Evolutionary conservation across 1,140 invertebrate genomes (phyloP).

Genomic region (Belonocnema kinseyi): DNA sequence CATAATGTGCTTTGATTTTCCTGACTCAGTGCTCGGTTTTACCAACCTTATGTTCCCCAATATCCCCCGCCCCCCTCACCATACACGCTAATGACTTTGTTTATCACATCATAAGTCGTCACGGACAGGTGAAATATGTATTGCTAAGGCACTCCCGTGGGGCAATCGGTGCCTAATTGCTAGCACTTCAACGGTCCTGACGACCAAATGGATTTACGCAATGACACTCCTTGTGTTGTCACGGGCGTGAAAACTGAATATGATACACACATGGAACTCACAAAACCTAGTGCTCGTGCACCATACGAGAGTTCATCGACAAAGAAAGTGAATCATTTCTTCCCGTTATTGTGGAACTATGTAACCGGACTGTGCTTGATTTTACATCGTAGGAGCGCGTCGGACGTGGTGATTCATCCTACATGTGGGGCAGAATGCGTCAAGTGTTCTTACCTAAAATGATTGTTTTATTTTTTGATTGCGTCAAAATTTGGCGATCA

Average conservation of each 20-base stretch:
- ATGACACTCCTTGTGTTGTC: neutral
- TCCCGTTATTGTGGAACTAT: neutral
- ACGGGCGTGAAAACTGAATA: constrained; percentile 13
- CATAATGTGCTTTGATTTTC: constrained; percentile 67
- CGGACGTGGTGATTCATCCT: too few species aligned
- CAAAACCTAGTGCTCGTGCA: constrained; percentile 8
- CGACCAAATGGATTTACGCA: constrained; percentile 35
- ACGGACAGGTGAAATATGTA: constrained; percentile 63
- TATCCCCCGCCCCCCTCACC: constrained; percentile 45
- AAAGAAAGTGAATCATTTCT: constrained; percentile 41
- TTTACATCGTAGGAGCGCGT: neutral
- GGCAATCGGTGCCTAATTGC: constrained; percentile 38
- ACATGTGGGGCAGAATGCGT: too few species aligned
- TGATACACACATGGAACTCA: neutral
- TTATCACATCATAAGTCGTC: constrained; percentile 67
- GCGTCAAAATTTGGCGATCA: too few species aligned
- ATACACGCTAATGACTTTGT: constrained; percentile 69
- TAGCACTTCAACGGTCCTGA: constrained; percentile 20
- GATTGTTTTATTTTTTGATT: too few species aligned
- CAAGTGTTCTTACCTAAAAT: too few species aligned
- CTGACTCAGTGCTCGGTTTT: constrained; percentile 50
- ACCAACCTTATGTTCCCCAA: constrained; percentile 59
- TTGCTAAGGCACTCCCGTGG: neutral
- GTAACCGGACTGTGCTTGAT: neutral
- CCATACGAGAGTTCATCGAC: constrained; percentile 43